Percentiles rank a stretch among this genome's conserved stretches.
These are phyloP conservation scores for Chaenocephalus aceratus DNA, from an alignment of 2,113 vertebrate genomes.

Conservation along the genomic window DNA sequence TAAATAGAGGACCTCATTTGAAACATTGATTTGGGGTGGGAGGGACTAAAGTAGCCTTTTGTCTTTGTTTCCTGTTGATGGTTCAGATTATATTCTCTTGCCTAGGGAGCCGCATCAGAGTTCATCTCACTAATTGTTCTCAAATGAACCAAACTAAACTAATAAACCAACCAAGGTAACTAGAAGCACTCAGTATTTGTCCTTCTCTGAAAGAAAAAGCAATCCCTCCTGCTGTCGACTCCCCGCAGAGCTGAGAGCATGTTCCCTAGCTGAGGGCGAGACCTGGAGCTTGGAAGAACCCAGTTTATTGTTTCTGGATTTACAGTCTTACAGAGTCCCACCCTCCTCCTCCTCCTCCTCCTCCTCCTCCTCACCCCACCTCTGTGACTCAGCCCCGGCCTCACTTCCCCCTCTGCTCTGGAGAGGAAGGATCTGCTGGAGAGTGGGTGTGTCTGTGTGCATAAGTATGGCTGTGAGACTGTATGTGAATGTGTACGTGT, in stretches of 20 bases:
- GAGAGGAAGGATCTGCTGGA: constrained; percentile 71
- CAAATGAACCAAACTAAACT: not conserved
- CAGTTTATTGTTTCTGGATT: constrained; percentile 63
- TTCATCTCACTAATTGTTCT: not conserved
- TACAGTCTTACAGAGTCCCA: constrained; percentile 27
- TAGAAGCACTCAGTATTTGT: not conserved
- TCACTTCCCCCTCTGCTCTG: constrained; percentile 68
- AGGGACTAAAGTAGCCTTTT: no score
- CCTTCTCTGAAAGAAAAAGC: not conserved
- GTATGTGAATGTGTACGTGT: constrained; percentile 4
- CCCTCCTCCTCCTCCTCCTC: constrained; percentile 50
- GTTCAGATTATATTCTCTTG: not conserved
- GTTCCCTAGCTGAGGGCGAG: constrained; percentile 21
- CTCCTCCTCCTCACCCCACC: constrained; percentile 44
- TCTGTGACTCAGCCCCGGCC: constrained; percentile 69
- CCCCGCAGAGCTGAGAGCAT: constrained; percentile 12
- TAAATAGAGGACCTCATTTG: no score
- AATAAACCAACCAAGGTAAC: constrained; percentile 6
- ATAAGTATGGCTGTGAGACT: not conserved
- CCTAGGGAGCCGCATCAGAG: not conserved
- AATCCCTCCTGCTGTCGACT: not conserved
- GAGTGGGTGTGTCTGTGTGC: constrained; percentile 53
- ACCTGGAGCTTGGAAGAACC: constrained; percentile 25
- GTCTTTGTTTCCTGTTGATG: constrained; percentile 3
- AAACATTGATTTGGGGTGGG: no score